These are phyloP conservation scores for Tetrao urogallus DNA, from an alignment of 2,113 vertebrate species.

Conservation along the genomic window DNA sequence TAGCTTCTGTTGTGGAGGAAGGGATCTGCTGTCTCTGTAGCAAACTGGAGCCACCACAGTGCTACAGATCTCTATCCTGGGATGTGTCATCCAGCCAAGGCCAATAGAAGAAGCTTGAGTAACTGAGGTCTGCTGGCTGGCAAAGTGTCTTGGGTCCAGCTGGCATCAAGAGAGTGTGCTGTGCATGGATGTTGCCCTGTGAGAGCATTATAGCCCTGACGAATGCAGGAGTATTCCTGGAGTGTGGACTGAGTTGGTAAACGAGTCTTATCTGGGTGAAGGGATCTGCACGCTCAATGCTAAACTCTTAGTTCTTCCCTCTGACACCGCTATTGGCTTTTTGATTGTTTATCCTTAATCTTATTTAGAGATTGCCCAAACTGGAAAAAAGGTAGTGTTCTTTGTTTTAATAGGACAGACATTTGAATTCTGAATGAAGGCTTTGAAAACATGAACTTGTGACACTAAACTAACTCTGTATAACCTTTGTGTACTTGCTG, in stretches of 20 bases:
- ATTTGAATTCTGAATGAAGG: neutral
- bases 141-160: accelerated
- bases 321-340: accelerated
- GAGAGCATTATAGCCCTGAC: neutral
- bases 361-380: neutral
- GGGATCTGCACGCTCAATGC: neutral
- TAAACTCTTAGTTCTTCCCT: neutral
- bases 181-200: neutral
- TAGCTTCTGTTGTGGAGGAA: neutral
- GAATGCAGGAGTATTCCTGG: neutral
- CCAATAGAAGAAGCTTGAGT: neutral
- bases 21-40: neutral
- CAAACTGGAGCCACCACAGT: accelerated
- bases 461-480: neutral
- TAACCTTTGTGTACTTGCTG: neutral
- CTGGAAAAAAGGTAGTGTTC: accelerated
- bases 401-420: neutral
- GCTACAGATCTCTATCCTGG: neutral
- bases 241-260: neutral
- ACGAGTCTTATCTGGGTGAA: neutral
- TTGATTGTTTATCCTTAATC: neutral
- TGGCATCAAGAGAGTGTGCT: neutral
- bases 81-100: neutral
- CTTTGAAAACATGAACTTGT: neutral
- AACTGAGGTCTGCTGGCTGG: neutral